Conservation (phyloP, 2,888 invertebrate species). For the Pristionchus fissidentatus region DNA sequence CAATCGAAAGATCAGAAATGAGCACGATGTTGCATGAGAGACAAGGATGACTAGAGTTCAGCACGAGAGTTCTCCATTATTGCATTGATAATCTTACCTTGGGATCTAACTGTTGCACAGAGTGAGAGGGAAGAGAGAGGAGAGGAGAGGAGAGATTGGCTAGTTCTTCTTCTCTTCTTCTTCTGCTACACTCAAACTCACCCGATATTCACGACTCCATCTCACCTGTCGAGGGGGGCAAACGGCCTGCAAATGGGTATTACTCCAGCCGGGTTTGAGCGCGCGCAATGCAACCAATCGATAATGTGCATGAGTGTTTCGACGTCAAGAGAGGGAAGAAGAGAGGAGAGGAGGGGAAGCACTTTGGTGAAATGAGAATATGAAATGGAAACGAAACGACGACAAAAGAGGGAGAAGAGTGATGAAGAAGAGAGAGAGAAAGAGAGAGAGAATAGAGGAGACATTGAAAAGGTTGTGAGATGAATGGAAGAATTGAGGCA, state of each 20-base stretch:
- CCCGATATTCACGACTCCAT: no score
- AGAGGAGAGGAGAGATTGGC: background rate
- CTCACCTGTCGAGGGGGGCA: no score
- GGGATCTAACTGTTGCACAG: no score
- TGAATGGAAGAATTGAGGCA: no score
- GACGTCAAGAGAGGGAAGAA: background rate
- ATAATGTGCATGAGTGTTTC: background rate
- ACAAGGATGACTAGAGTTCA: no score
- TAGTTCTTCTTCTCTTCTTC: background rate
- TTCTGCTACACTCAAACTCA: background rate
- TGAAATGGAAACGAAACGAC: conserved; percentile 43
- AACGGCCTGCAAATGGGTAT: background rate
- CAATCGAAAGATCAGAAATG: no score
- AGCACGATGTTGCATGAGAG: no score
- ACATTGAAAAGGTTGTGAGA: conserved; percentile 7
- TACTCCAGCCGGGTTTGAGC: no score
- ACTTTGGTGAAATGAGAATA: conserved; percentile 41
- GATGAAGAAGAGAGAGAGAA: conserved; percentile 9
- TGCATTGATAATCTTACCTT: no score
- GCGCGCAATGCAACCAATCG: no score
- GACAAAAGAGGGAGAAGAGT: background rate
- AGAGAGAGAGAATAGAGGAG: no score
- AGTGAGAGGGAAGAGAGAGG: background rate
- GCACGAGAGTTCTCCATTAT: no score
- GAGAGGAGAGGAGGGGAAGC: background rate